These are phyloP conservation scores for Trochalopteron elliotii DNA, from an alignment of 2,113 vertebrate species.

Conservation along the genomic window DNA sequence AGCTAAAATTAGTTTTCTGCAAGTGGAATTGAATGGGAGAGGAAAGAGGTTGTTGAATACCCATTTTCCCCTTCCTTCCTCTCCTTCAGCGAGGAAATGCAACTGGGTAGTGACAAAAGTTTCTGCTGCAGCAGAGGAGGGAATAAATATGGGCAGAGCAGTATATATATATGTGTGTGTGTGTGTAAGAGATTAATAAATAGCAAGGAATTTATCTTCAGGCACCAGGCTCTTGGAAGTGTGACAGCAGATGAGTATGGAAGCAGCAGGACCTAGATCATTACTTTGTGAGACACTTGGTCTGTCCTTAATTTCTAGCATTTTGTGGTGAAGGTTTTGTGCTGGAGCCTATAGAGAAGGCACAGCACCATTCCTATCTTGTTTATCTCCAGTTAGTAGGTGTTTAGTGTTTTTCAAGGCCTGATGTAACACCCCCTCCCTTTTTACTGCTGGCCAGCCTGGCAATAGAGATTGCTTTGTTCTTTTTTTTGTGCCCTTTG, in stretches of 20 bases:
- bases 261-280: not conserved
- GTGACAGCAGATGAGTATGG: not conserved
- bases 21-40: not conserved
- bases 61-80: not conserved
- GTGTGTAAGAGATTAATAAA: not conserved
- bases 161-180: too few species aligned
- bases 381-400: slow-evolving; percentile 27
- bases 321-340: not conserved
- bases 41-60: not conserved
- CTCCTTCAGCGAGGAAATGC: not conserved
- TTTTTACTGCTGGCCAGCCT: slow-evolving; percentile 19
- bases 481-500: not conserved
- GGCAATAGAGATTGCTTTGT: slow-evolving; percentile 51
- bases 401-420: slow-evolving; percentile 48
- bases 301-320: not conserved
- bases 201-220: not conserved
- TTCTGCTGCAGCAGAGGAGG: not conserved
- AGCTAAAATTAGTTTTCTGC: not conserved
- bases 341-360: not conserved
- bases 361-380: not conserved
- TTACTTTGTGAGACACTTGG: not conserved
- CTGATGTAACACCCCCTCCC: slow-evolving; percentile 23
- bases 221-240: not conserved
- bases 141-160: not conserved
- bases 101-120: not conserved